These are phyloP conservation scores for Platynereis dumerilii DNA, from an alignment of 2,888 invertebrate genomes.

Conservation along the genomic window DNA sequence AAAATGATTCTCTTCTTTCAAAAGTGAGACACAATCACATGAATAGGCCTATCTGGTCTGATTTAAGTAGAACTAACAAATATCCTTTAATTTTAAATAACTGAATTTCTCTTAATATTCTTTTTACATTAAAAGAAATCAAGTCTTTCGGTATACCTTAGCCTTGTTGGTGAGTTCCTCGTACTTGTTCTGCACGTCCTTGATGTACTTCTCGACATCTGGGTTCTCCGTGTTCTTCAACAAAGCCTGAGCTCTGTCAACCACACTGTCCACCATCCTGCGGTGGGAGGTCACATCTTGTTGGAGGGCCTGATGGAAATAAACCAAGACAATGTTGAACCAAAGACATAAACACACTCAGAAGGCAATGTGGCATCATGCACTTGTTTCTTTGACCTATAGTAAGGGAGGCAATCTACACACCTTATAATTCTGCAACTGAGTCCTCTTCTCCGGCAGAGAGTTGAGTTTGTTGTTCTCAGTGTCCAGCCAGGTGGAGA, in stretches of 20 bases:
- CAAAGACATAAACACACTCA: no score
- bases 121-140: no score
- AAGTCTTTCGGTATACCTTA: no score
- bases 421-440: constrained; percentile 81
- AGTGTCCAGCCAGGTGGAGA: constrained; percentile 77
- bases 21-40: no score
- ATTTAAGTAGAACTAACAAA: no score
- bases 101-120: no score
- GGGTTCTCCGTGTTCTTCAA: constrained; percentile 70
- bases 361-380: no score
- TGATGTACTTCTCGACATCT: constrained; percentile 51
- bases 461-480: constrained; percentile 85
- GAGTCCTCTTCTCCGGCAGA: constrained; percentile 88
- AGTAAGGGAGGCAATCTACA: constrained; percentile 15
- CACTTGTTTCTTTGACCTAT: no score
- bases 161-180: constrained; percentile 47
- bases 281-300: constrained; percentile 91
- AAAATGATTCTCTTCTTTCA: no score
- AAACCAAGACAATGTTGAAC: no score
- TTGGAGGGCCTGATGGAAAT: constrained; percentile 70
- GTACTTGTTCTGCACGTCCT: constrained; percentile 50
- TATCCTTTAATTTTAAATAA: no score
- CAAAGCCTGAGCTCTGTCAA: constrained; percentile 82
- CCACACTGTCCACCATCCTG: constrained; percentile 85
- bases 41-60: no score